Evolutionary conservation across 2,888 invertebrate genomes (phyloP).

Genomic region (Urechis unicinctus): DNA sequence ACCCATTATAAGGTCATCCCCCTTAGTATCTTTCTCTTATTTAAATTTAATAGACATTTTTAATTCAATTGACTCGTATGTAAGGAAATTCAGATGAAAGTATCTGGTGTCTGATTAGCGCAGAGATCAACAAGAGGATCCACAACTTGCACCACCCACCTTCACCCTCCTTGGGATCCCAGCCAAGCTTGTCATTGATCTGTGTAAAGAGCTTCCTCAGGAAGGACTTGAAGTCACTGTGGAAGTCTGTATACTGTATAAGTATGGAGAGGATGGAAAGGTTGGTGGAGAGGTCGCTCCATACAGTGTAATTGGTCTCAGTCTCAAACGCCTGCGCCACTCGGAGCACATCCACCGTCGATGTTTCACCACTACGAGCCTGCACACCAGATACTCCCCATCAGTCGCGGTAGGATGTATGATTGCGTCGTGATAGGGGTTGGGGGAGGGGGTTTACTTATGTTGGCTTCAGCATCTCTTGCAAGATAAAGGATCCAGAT

Average conservation of each 20-base stretch:
- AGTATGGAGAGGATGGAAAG: slow-evolving; percentile 70
- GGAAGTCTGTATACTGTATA: slow-evolving; percentile 72
- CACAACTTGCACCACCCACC: slow-evolving; percentile 57
- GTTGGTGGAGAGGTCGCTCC: slow-evolving; percentile 64
- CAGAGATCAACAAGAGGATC: too few relatives aligned
- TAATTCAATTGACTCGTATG: too few relatives aligned
- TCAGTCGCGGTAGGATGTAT: too few relatives aligned
- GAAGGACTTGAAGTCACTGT: slow-evolving; percentile 68
- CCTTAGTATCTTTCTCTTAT: too few relatives aligned
- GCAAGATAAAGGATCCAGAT: too few relatives aligned
- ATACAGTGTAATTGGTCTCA: slow-evolving; percentile 88
- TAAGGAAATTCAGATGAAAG: too few relatives aligned
- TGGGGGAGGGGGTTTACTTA: too few relatives aligned
- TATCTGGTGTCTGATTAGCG: too few relatives aligned
- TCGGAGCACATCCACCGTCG: slow-evolving; percentile 72
- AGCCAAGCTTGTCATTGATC: slow-evolving; percentile 70
- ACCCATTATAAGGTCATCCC: too few relatives aligned
- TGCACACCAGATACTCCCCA: slow-evolving; percentile 18
- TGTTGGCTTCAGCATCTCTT: too few relatives aligned
- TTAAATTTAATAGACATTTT: too few relatives aligned
- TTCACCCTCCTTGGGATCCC: slow-evolving; percentile 76
- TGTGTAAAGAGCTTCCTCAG: slow-evolving; percentile 68
- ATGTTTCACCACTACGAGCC: slow-evolving; percentile 69
- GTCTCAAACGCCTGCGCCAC: slow-evolving; percentile 77
- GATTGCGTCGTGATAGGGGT: too few relatives aligned